phyloP scores from a whole-genome alignment of 2,113 vertebrate species.

The Pachyramphus minor region DNA sequence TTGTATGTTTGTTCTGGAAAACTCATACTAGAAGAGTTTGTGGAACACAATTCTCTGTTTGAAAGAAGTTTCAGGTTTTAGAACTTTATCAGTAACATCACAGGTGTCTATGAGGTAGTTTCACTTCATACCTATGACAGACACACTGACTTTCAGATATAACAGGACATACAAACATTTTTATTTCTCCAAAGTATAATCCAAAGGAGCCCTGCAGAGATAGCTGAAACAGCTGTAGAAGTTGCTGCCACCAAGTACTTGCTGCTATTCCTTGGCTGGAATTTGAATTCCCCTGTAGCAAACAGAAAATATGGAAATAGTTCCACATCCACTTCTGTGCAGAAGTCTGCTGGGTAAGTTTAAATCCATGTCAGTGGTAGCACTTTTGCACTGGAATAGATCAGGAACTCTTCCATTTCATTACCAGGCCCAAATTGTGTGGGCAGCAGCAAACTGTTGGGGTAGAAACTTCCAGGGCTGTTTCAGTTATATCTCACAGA shows the following conservation, averaged over 20 bases:
- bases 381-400: background rate
- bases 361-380: background rate
- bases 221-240: background rate
- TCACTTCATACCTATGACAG: background rate
- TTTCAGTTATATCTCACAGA: background rate
- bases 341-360: background rate
- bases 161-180: conserved; percentile 14
- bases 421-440: background rate
- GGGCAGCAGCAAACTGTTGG: background rate
- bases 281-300: background rate
- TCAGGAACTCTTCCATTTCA: background rate
- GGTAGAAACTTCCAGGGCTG: background rate
- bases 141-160: background rate
- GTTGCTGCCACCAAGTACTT: conserved; percentile 6
- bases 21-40: background rate
- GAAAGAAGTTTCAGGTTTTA: background rate
- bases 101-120: background rate
- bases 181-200: background rate
- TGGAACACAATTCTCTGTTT: background rate
- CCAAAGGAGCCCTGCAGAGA: background rate
- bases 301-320: background rate
- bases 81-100: background rate
- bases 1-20: background rate
- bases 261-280: background rate
- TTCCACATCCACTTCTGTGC: background rate